These are phyloP conservation scores for Rhagium mordax DNA, from an alignment of 2,888 invertebrate species.

Conservation along the genomic window DNA sequence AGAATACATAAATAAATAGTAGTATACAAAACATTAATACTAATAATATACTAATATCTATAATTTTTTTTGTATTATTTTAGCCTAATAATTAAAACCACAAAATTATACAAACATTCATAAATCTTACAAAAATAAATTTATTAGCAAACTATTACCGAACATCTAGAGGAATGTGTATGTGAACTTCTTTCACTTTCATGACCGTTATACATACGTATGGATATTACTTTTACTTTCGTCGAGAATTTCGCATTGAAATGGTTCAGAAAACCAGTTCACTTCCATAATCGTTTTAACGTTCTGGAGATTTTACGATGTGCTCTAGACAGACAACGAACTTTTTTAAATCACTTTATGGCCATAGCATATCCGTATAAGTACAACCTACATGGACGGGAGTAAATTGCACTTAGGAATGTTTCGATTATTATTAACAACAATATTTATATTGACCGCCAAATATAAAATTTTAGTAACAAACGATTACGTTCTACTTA, in stretches of 20 bases:
- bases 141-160: not conserved
- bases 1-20: too few species aligned
- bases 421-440: not conserved
- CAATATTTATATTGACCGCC: not conserved
- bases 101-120: too few species aligned
- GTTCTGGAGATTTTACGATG: slow-evolving; percentile 13
- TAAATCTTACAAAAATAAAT: too few species aligned
- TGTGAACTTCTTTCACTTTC: slow-evolving; percentile 26
- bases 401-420: not conserved
- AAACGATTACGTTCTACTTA: too few species aligned
- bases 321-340: slow-evolving; percentile 11
- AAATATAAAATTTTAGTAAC: too few species aligned
- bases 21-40: too few species aligned
- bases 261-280: slow-evolving; percentile 14
- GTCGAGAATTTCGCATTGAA: slow-evolving; percentile 20
- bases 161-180: not conserved
- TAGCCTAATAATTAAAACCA: too few species aligned
- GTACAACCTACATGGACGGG: not conserved
- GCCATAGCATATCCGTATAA: not conserved
- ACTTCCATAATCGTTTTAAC: slow-evolving; percentile 17
- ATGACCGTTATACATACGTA: not conserved
- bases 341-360: not conserved
- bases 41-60: too few species aligned
- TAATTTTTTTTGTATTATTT: too few species aligned
- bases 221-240: slow-evolving; percentile 28